Conservation (phyloP, 2,113 vertebrate species). For the Urocynchramus pylzowi region DNA sequence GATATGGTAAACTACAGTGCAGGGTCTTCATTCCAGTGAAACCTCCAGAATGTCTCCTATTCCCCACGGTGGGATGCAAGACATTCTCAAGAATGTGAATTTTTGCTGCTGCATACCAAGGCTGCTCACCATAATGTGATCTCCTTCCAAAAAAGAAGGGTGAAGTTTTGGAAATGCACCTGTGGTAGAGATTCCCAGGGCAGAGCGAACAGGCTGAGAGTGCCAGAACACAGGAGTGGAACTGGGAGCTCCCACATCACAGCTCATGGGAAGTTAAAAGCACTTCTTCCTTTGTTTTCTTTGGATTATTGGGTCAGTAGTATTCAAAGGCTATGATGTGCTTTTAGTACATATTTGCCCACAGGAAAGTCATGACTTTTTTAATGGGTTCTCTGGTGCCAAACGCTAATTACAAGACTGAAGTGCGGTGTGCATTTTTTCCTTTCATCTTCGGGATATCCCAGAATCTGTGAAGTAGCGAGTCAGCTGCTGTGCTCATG, state of each 20-base stretch:
- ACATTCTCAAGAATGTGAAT: neutral
- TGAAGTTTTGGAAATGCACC: neutral
- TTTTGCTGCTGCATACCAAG: neutral
- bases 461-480: neutral
- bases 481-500: neutral
- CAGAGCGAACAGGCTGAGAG: neutral
- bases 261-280: neutral
- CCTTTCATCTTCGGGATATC: neutral
- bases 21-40: neutral
- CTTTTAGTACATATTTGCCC: neutral
- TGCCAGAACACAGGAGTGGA: neutral
- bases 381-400: neutral
- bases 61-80: neutral
- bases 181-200: neutral
- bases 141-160: neutral
- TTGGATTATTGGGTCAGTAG: neutral
- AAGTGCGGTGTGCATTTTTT: neutral
- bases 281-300: neutral
- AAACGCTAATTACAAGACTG: neutral
- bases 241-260: neutral
- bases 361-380: neutral
- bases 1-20: neutral
- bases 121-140: neutral
- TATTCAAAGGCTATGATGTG: neutral
- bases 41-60: neutral